Evolutionary conservation across 2,888 invertebrate species (phyloP), one percentile per base, ranked within the genome.

Genomic region (Diarsia brunnea): DNA sequence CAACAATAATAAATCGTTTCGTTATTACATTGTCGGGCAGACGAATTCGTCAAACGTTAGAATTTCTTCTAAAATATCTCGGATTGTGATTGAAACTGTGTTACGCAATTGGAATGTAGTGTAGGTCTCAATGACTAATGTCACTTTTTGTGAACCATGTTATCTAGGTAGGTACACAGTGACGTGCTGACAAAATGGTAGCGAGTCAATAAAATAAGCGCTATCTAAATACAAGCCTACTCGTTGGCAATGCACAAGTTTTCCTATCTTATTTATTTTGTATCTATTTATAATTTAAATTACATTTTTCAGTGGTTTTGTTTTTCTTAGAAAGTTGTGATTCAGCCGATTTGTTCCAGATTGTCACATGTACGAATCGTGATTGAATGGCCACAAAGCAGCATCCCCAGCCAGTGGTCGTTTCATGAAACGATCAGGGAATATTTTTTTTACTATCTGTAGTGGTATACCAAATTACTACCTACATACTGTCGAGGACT

Each of bases 141-240:
- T 53, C 21, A 21, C 3, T 51, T 51, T 19, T 51, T 51, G 51
- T 21, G 53, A 8, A 58, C 16, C 12, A 31, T 31, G 31, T 31
- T n/a, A 51, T 31, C 60, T 31, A 74, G 1, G n/a, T 12, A 55
- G 7, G 14, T 53, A 51, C 10, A 10, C 27, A 47, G 43, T 27
- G 14, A 63, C 24, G 49, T 55, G 47, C 16, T 27, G 21, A 58
- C 58, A 69, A 64, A 65, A 79, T 60, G 73, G 21, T 55, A 53
- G 27, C 58, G 4, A 31, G 31, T 21, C 19, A 60, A 60, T 31
- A 31, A 19, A 55, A 24, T 24, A 24, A 16, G 19, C 21, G 31
- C 60, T 60, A 60, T 60, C 16, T 31, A 60, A 60, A 21, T 31
- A 60, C 11, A 0, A 31, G 11, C 11, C 2, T 61, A 61, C 10